A percentile compares a stretch with the other conserved stretches of the same genome.
phyloP scores from a whole-genome alignment of 92 coral and sea anemone species.

The Anthopleura xanthogrammica region DNA sequence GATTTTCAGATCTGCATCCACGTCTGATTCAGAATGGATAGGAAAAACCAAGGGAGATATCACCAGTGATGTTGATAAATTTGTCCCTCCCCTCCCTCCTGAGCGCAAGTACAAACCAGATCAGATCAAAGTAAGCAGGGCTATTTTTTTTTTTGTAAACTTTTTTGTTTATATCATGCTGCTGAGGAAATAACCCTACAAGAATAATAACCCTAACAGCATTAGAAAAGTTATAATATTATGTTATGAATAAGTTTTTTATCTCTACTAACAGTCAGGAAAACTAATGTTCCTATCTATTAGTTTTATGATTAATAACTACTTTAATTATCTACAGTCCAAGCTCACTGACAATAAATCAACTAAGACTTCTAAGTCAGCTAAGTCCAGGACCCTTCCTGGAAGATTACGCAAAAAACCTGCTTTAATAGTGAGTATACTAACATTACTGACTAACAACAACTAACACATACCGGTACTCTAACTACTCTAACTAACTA shows the following conservation, averaged over 20 bases:
- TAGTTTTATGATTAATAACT: background rate
- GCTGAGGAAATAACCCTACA: background rate
- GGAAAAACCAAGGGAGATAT: background rate
- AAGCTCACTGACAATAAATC: constrained; percentile 9
- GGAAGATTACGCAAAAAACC: constrained; percentile 41
- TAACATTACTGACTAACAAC: constrained; percentile 4
- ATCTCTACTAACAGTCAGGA: background rate
- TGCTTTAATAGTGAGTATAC: constrained; percentile 34
- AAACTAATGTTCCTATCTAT: background rate
- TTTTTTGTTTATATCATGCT: background rate
- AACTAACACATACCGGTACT: background rate
- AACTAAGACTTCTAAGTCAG: constrained; percentile 22
- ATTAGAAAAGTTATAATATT: background rate
- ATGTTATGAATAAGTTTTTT: background rate
- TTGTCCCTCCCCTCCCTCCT: constrained; percentile 59
- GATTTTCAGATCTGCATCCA: constrained; percentile 8
- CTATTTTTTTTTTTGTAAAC: background rate
- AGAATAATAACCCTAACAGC: background rate
- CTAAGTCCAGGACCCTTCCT: constrained; percentile 51
- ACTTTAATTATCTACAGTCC: constrained; percentile 30
- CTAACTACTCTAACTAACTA: background rate
- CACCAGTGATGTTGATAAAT: constrained; percentile 14
- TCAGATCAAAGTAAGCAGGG: constrained; percentile 46
- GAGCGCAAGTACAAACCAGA: constrained; percentile 55
- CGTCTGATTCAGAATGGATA: constrained; percentile 25